Evolutionary conservation across 2,797 vertebrate genomes (phyloP).

Genomic region (Bradypus variegatus): DNA sequence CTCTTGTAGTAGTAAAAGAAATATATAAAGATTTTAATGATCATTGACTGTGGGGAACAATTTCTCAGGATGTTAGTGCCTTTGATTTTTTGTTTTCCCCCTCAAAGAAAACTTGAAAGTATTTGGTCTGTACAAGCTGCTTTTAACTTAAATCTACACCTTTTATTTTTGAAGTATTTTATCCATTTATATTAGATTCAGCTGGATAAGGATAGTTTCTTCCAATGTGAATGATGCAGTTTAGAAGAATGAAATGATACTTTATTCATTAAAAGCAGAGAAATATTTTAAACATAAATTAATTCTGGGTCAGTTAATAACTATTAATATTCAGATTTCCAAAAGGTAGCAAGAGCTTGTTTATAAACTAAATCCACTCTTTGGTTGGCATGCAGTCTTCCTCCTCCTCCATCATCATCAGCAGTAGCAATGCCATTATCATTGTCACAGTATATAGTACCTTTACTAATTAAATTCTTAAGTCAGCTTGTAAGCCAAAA

Average conservation of each 20-base stretch:
- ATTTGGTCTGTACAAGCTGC: conserved; percentile 37
- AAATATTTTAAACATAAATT: conserved; percentile 66
- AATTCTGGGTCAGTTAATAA: conserved; percentile 57
- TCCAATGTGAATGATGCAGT: conserved; percentile 49
- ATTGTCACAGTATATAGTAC: not conserved
- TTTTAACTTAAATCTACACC: conserved; percentile 52
- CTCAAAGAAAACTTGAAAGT: conserved; percentile 43
- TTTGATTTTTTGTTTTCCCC: conserved; percentile 47
- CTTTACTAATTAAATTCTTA: not conserved
- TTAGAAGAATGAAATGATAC: conserved; percentile 62
- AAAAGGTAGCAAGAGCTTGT: not conserved
- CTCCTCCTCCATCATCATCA: not conserved
- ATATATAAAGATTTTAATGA: conserved; percentile 32
- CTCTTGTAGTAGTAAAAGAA: conserved; percentile 14
- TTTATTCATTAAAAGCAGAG: conserved; percentile 58
- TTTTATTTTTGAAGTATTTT: conserved; percentile 55
- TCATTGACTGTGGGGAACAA: not conserved
- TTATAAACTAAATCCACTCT: conserved; percentile 1
- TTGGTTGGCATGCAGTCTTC: not conserved
- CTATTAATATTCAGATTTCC: not conserved
- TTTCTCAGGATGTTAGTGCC: conserved; percentile 29
- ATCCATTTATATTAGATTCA: conserved; percentile 58
- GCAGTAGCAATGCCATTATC: not conserved
- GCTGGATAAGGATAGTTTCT: conserved; percentile 53
- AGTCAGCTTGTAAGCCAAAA: conserved; percentile 15